Base-by-base conservation (phyloP, 2,113 vertebrate genomes). In the Melanotaenia duboulayi region DNA sequence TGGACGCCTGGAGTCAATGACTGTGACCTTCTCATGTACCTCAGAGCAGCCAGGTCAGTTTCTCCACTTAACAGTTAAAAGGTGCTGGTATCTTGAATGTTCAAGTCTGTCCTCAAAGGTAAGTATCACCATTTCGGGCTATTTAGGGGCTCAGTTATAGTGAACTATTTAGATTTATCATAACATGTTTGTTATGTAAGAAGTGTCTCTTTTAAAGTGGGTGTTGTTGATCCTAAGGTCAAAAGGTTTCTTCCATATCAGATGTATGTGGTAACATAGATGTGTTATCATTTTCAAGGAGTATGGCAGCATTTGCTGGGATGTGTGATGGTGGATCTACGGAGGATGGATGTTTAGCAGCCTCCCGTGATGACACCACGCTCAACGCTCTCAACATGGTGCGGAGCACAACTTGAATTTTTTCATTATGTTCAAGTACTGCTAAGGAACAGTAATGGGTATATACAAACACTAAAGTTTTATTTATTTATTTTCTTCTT, bases 281-380 rank as follows among this genome's bases (percentile, higher is more conserved):
- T 75, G 10, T 62, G 12, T 55, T 55, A 39, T 70, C 5, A 42
- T 71, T 74, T 65, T 68, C 0, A 56, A 99, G 98, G 97, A 99
- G 98, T 93, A 99, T 99, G 97, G 98, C 98, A 24, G 98, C 98
- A 0, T 99, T 99, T 91, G 98, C 98, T 51, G 98, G 98, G 13
- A 99, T 99, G 98, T 99, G 98, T 78, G 98, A 99, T 0, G 97
- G 98, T 58, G 98, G 98, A 19, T 98, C 97, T 69, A 99, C 97
- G 0, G 98, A 99, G 84, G 98, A 99, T 1, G 98, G 98, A 32
- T 99, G 97, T 54, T 94, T 98, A 1, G 98, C 98, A 52, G 98
- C 98, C 0, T 99, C 98, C 57, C 95, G 98, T 11, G 98, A 99
- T 0, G 98, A 99, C 78, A 99, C 98, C 35, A 99, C 98, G 0